A percentile compares a stretch with the other conserved stretches of the same genome.
These are phyloP conservation scores for Dicyrtomina minuta DNA, from an alignment of 2,888 invertebrate genomes.

Conservation along the genomic window DNA sequence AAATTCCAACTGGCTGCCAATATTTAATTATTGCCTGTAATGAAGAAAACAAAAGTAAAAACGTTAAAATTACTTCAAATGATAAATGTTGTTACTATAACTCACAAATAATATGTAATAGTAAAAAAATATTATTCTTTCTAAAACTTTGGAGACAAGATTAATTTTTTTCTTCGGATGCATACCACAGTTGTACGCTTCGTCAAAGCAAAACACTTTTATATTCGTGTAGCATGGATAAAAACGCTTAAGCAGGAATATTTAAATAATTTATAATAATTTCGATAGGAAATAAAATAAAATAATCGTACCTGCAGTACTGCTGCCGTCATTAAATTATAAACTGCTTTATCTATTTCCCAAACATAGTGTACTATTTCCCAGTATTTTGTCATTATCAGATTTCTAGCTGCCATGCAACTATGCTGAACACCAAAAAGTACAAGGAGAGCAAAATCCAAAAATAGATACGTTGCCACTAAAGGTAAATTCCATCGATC, in stretches of 20 bases:
- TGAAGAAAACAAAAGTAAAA: background rate
- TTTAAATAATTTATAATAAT: no score
- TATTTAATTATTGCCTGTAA: constrained; percentile 24
- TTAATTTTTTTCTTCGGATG: no score
- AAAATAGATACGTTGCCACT: background rate
- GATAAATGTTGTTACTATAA: background rate
- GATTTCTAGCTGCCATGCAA: constrained; percentile 29
- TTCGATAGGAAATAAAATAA: no score
- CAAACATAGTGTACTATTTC: constrained; percentile 32
- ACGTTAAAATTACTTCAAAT: background rate
- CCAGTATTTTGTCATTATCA: constrained; percentile 35
- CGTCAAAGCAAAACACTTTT: no score
- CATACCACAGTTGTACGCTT: no score
- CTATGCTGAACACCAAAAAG: constrained; percentile 35
- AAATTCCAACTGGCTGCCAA: constrained; percentile 34
- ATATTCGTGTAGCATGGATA: no score
- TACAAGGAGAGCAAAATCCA: constrained; percentile 25
- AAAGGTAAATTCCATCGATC: background rate
- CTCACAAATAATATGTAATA: no score
- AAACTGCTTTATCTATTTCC: constrained; percentile 41
- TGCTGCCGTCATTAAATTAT: constrained; percentile 32
- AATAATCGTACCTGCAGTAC: constrained; percentile 38
- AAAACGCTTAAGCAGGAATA: no score
- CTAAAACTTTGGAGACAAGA: no score
- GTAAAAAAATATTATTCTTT: no score